phyloP scores from a whole-genome alignment of 2,797 vertebrate species.

The Bovichtus diacanthus region DNA sequence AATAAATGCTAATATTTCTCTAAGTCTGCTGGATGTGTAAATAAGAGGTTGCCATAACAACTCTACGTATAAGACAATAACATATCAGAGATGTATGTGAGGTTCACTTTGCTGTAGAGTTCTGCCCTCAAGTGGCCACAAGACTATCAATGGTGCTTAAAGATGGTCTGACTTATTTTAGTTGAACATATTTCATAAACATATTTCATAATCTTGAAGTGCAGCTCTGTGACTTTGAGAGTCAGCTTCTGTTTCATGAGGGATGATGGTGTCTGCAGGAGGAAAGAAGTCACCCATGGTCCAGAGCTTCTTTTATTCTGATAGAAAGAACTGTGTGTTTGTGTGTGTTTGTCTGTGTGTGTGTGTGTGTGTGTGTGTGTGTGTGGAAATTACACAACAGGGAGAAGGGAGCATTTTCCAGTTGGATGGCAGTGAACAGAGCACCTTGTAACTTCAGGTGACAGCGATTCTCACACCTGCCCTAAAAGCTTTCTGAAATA shows the following conservation, averaged over 20 bases:
- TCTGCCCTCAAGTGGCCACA: no score
- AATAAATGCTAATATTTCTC: no score
- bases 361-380: slow-evolving; percentile 19
- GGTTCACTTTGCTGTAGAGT: no score
- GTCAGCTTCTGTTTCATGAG: slow-evolving; percentile 14
- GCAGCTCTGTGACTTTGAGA: slow-evolving; percentile 14
- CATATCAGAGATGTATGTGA: no score
- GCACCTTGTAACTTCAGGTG: slow-evolving; percentile 55
- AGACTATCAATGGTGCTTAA: no score
- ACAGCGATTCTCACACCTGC: slow-evolving; percentile 45
- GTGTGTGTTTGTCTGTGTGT: no score
- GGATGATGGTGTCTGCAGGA: slow-evolving; percentile 10
- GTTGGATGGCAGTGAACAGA: slow-evolving; percentile 40
- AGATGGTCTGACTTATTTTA: no score
- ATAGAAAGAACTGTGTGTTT: not conserved
- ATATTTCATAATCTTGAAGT: no score
- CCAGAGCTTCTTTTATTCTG: slow-evolving; percentile 25
- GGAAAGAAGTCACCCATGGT: slow-evolving; percentile 11
- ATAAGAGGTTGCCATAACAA: no score
- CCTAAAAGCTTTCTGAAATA: slow-evolving; percentile 71
- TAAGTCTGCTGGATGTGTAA: no score
- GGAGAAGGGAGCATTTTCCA: slow-evolving; percentile 40
- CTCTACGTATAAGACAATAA: no score
- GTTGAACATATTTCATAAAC: no score
- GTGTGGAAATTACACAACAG: slow-evolving; percentile 24